Evolutionary conservation across 2,113 vertebrate species (phyloP).

Genomic region (Alethe castanea): DNA sequence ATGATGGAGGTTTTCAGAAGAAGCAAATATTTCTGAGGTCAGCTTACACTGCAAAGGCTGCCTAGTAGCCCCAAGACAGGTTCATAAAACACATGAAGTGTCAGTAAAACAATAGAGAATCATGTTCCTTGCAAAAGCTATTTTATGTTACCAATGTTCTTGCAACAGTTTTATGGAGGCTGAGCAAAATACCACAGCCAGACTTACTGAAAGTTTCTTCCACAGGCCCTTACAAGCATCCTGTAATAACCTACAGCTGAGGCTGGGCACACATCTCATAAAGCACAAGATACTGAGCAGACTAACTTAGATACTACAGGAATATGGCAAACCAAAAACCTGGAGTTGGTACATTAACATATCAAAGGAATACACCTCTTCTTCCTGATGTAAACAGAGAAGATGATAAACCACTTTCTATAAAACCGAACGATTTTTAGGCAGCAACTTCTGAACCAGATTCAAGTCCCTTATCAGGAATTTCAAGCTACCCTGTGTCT

Average conservation of each 20-base stretch:
- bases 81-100: constrained; percentile 3
- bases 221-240: not conserved
- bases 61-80: not conserved
- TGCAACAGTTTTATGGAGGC: not conserved
- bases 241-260: not conserved
- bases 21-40: not conserved
- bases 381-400: not conserved
- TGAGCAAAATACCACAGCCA: not conserved
- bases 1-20: not conserved
- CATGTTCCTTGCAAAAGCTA: not conserved
- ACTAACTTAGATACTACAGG: not conserved
- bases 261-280: not conserved
- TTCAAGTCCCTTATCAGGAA: not conserved
- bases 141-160: not conserved
- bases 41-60: not conserved
- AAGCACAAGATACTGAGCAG: not conserved
- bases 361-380: not conserved
- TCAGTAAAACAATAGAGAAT: constrained; percentile 22
- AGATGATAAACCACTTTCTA: not conserved
- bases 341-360: not conserved
- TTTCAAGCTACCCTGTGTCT: not conserved
- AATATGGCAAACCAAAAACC: not conserved
- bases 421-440: not conserved
- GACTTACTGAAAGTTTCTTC: not conserved
- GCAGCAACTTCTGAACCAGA: not conserved